Percentiles rank a stretch among this genome's conserved stretches.
phyloP scores from a whole-genome alignment of 2,797 vertebrate genomes.

The Streptopelia turtur region DNA sequence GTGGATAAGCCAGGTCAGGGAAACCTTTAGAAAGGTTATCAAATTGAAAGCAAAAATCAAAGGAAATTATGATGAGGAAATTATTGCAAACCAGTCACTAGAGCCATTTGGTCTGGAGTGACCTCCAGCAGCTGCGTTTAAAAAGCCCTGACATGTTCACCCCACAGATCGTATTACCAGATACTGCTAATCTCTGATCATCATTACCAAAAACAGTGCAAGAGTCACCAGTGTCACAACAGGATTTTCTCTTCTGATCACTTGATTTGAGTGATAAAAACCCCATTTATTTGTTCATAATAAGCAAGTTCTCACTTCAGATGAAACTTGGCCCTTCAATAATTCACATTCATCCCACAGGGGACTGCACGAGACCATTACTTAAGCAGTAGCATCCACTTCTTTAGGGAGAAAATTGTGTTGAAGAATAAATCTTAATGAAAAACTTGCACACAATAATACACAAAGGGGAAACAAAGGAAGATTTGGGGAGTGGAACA shows the following conservation, averaged over 20 bases:
- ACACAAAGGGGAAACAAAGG: background rate
- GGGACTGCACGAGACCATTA: background rate
- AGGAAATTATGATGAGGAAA: background rate
- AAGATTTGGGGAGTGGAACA: background rate
- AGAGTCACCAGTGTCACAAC: background rate
- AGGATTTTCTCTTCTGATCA: background rate
- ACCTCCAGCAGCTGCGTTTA: background rate
- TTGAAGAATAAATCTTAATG: background rate
- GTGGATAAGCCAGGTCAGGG: background rate
- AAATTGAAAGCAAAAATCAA: background rate
- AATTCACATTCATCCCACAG: slow-evolving; percentile 3
- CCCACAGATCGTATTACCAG: background rate
- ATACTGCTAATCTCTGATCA: background rate
- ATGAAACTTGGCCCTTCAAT: background rate
- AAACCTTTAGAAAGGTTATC: background rate
- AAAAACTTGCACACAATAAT: background rate
- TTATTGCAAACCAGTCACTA: background rate
- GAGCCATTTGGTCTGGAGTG: background rate
- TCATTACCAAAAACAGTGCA: background rate
- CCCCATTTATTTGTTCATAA: background rate
- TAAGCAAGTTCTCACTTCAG: background rate
- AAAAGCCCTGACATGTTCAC: background rate
- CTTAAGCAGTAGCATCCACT: background rate
- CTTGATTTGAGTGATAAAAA: background rate
- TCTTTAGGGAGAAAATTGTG: background rate